Evolutionary conservation across 2,888 invertebrate species (phyloP).

Genomic region (Homarus gammarus): DNA sequence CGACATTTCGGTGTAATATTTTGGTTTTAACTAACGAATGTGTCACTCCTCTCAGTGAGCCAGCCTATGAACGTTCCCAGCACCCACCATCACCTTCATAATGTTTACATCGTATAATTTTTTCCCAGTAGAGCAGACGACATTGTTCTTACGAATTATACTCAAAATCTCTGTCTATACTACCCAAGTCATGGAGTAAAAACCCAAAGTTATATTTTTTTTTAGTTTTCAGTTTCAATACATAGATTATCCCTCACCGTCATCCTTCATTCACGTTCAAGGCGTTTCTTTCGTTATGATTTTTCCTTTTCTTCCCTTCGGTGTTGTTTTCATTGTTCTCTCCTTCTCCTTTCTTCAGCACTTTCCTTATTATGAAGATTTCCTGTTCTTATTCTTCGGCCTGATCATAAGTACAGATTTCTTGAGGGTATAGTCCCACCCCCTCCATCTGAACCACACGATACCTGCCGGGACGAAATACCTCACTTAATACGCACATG

Average conservation of each 20-base stretch:
- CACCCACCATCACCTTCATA: neutral
- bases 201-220: neutral
- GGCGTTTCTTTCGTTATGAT: neutral
- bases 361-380: neutral
- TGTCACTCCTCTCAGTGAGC: neutral
- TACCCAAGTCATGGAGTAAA: neutral
- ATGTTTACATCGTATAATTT: neutral
- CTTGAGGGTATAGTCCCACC: conserved; percentile 95
- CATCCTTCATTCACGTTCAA: neutral
- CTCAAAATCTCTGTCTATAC: neutral
- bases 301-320: neutral
- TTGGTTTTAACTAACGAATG: neutral
- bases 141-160: neutral
- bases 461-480: conserved; percentile 83
- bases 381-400: conserved; percentile 80
- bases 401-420: conserved; percentile 95
- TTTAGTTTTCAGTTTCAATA: neutral
- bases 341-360: neutral
- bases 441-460: conserved; percentile 97
- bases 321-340: conserved; percentile 1
- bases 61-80: neutral
- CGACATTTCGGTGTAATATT: neutral
- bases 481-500: neutral
- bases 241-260: neutral
- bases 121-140: neutral